A percentile compares a stretch with the other conserved stretches of the same genome.
Evolutionary conservation across 2,113 vertebrate genomes (phyloP).

Genomic region (Noctilio leporinus): DNA sequence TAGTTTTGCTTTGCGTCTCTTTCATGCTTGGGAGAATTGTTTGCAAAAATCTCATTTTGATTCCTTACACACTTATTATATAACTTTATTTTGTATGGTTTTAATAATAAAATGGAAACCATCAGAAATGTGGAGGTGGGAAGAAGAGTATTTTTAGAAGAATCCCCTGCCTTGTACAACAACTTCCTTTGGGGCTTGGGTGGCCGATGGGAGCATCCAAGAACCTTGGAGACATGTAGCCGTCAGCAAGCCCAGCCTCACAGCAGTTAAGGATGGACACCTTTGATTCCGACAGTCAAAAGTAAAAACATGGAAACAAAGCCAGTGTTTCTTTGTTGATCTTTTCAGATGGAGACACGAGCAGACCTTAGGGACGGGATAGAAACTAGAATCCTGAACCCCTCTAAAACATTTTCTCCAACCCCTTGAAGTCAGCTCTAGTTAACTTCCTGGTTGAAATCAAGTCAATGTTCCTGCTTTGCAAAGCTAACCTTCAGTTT

Average conservation of each 20-base stretch:
- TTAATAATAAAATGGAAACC: neutral
- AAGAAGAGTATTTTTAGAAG: neutral
- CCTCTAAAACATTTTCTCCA: neutral
- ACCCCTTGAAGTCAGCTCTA: constrained; percentile 9
- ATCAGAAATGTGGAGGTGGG: neutral
- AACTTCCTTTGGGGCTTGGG: neutral
- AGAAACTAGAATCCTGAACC: neutral
- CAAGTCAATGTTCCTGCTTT: neutral
- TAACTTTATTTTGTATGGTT: neutral
- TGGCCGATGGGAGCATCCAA: neutral
- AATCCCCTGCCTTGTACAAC: neutral
- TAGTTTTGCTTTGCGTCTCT: neutral
- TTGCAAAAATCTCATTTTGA: neutral
- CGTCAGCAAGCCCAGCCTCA: neutral
- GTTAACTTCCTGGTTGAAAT: constrained; percentile 17
- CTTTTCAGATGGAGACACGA: neutral
- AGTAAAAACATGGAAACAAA: neutral
- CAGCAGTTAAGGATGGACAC: neutral
- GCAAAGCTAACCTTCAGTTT: constrained; percentile 24
- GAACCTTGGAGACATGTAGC: neutral
- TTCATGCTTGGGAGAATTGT: neutral
- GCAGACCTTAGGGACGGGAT: neutral
- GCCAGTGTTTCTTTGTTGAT: neutral
- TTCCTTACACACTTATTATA: neutral
- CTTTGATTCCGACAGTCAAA: neutral